A percentile compares a stretch with the other conserved stretches of the same genome.
Evolutionary conservation across 1,140 invertebrate species (phyloP).

Genomic region (Drosophila ambigua): DNA sequence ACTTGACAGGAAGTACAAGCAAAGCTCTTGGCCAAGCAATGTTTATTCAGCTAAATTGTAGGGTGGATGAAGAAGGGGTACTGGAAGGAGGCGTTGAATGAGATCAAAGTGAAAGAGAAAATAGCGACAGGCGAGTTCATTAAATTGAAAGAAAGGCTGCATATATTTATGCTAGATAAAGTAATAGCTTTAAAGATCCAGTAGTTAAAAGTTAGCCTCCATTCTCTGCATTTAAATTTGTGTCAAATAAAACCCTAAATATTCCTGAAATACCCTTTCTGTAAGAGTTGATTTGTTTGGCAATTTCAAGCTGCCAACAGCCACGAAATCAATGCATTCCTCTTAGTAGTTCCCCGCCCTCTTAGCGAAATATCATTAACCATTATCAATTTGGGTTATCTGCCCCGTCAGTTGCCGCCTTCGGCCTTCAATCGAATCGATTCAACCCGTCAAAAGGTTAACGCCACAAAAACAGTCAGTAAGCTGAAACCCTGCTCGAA

Average conservation of each 20-base stretch:
- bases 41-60: slow-evolving; percentile 30
- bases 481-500: neutral
- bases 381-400: slow-evolving; percentile 27
- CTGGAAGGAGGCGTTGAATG: neutral
- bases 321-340: no score
- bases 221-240: no score
- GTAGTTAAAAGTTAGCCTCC: no score
- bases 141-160: no score
- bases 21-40: slow-evolving; percentile 38
- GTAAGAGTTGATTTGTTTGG: no score
- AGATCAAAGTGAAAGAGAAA: slow-evolving; percentile 26
- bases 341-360: no score
- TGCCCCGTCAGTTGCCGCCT: neutral
- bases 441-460: slow-evolving; percentile 12
- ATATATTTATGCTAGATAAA: no score
- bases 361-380: neutral
- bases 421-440: slow-evolving; percentile 6
- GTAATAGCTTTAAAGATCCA: no score
- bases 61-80: no score
- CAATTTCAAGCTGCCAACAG: no score
- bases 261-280: neutral
- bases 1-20: slow-evolving; percentile 24
- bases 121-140: no score
- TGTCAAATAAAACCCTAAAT: no score
- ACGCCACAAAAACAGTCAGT: neutral